Evolutionary conservation across 1,140 invertebrate species (phyloP), one percentile per base, ranked within the genome.

Genomic region (Drosophila neocordata): DNA sequence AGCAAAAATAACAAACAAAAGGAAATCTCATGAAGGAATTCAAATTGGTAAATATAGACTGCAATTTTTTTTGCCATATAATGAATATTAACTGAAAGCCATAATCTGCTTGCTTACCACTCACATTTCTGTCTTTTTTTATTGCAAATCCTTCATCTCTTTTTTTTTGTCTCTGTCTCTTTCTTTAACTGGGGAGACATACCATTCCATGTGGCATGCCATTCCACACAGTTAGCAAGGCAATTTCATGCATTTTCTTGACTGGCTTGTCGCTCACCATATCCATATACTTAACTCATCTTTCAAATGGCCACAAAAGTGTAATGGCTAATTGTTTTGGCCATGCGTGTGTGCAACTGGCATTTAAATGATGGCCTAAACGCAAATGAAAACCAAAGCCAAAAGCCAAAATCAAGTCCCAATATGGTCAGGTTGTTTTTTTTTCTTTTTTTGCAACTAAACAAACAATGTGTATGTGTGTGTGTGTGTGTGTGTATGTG

Each of bases 361-460:
- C 69, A 77, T 85, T 84, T 68, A 70, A 87, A 69, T 80, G 73
- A 66, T 79, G 77, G 80, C 76, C 80, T 66, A 75, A 83, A 83
- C 66, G 73, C 71, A 77, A 79, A 79, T 74, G 66, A 60, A 53
- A 66, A 35, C 65, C 73, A 44, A 66, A 59, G 65, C 61, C 65
- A 63, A 44, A 66, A 59, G 65, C 61, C 65, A 63, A 75, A 72
- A 64, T 70, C 61, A 61, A 59, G 27, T 31, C 2, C 27, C 27
- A 31, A 44, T 24, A 65, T 48, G 34, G 27, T 6, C 67, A 76
- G 63, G 79, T 75, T 66, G 27, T 31, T 59, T 61, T 44, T 12
- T 11, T 13, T 15, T 15, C 24, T 15, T n/a, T 1, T 24, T 13
- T 51, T 58, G 37, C 12, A 37, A 44, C 34, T 34, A 27, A 44